These are phyloP conservation scores for Euclidia mi DNA, from an alignment of 2,888 invertebrate species.

Conservation along the genomic window DNA sequence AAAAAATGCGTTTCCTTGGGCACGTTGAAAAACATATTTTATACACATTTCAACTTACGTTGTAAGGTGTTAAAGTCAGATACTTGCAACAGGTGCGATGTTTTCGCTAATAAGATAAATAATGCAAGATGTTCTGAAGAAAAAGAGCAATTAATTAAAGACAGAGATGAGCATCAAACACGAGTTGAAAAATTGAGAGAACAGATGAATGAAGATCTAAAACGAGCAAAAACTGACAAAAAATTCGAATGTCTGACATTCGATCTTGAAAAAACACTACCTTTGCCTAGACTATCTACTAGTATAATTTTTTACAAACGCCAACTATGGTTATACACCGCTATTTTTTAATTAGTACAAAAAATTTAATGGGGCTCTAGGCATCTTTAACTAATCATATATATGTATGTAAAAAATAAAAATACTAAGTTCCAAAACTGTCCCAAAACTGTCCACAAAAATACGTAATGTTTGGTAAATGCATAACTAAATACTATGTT, in stretches of 20 bases:
- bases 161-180: conserved; percentile 14
- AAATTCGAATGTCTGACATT: conserved; percentile 31
- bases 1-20: no score
- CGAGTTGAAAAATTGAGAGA: conserved; percentile 31
- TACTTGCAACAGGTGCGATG: conserved; percentile 3
- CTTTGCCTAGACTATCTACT: conserved; percentile 19
- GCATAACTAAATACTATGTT: no score
- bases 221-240: conserved; percentile 27
- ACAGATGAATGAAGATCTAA: conserved; percentile 25
- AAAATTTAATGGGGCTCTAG: no score
- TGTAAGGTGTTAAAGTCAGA: conserved; percentile 2
- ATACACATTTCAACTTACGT: no score
- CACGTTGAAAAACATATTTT: no score
- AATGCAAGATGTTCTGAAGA: background rate
- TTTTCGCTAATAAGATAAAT: conserved; percentile 1
- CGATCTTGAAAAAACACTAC: conserved; percentile 26
- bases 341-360: no score
- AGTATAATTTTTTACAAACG: conserved; percentile 16
- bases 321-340: conserved; percentile 10
- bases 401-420: no score
- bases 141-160: background rate
- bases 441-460: no score
- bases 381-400: no score
- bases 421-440: no score
- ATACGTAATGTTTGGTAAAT: no score